Evolutionary conservation across 1,140 invertebrate species (phyloP), one percentile per base, ranked within the genome.

Genomic region (Spodoptera frugiperda): DNA sequence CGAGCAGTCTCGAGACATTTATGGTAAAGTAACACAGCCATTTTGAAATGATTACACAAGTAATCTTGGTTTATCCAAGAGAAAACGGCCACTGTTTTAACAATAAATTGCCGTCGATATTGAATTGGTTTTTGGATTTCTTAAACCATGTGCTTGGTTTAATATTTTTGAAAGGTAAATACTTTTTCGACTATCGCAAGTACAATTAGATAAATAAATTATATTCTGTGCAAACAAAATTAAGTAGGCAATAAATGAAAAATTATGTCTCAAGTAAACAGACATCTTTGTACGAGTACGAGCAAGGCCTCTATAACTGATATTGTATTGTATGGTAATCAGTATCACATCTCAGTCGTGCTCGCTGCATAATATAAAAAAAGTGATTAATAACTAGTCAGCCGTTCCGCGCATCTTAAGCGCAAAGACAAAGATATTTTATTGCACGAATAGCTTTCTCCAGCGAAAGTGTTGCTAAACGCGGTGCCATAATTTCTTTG

Each of bases 391-490:
- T 84, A 83, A 78, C 63, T 39, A 78, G 77, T 70, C 72, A 21
- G 46, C 78, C 61, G 48, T 63, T 65, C 74, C 80, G 82, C 80
- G 78, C 80, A 84, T 82, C 79, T 80, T 76, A 74, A 77, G 68
- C 79, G 80, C 76, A 89, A 87, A 91, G 87, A 91, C 90, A 89
- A 91, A 88, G 86, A 89, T 85, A 82, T 90, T 90, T 75, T 89
- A 88, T 89, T 87, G 87, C 87, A 89, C 90, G 87, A 91, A 86
- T 85, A 83, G 87, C 91, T 93, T 92, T 93, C 91, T 84, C 91
- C 80, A 81, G 91, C 82, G 91, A 93, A 93, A 93, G 91, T 93
- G 88, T 89, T 84, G 82, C 89, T 93, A 87, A 90, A 88, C 82
- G 80, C 77, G 78, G 78, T 79, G 81, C 77, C 83, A 81, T 82